Evolutionary conservation across 2,888 invertebrate species (phyloP).

Genomic region (Fabriciana adippe): DNA sequence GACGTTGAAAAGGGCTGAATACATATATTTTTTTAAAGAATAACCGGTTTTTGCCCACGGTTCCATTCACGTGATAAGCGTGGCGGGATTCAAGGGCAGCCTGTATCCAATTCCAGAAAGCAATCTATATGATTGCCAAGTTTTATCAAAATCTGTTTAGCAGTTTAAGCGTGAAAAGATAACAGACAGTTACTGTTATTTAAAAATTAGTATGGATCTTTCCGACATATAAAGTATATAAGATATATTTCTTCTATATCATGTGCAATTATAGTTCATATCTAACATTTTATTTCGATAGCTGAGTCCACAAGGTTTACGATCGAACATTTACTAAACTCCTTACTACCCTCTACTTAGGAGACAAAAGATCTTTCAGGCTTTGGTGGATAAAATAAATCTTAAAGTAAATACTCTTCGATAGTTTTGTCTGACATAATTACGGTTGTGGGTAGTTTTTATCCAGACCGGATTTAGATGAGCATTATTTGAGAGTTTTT

Average conservation of each 20-base stretch:
- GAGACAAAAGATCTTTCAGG: constrained; percentile 45
- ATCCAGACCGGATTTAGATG: constrained; percentile 41
- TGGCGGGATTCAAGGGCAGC: too few species aligned
- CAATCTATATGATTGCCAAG: too few species aligned
- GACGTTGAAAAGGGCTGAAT: too few species aligned
- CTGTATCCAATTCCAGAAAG: too few species aligned
- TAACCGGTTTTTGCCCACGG: too few species aligned
- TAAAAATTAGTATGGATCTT: too few species aligned
- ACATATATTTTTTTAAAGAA: too few species aligned
- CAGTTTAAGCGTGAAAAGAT: too few species aligned
- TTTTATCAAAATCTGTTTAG: too few species aligned
- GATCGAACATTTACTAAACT: constrained; percentile 31
- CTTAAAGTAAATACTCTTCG: constrained; percentile 58
- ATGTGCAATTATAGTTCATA: not conserved
- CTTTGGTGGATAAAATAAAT: constrained; percentile 70
- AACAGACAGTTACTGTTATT: too few species aligned
- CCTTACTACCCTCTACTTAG: constrained; percentile 37
- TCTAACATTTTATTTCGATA: constrained; percentile 5
- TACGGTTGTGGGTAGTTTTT: constrained; percentile 49
- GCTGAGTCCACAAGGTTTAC: constrained; percentile 15
- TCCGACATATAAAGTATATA: not conserved
- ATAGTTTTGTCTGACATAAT: constrained; percentile 60
- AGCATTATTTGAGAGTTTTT: constrained; percentile 41
- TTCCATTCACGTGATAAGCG: too few species aligned
- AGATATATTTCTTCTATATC: not conserved